Conservation (phyloP, 2,113 vertebrate genomes). For the Cryptotis parvus region DNA sequence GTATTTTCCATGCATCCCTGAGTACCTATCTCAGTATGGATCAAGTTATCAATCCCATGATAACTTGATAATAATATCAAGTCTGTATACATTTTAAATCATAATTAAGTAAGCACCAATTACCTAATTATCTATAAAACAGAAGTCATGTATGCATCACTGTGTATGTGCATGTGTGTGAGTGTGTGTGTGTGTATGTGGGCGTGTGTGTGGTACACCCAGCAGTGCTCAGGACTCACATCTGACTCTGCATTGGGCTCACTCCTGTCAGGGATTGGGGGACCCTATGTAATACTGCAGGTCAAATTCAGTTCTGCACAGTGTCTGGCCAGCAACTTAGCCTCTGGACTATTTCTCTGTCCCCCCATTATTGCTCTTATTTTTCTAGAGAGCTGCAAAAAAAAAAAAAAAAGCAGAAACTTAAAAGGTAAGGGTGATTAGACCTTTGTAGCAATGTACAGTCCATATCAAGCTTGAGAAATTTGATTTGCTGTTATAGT, state of each 20-base stretch:
- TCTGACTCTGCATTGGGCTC: no score
- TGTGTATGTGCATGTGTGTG: constrained; percentile 8
- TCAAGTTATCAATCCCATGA: not conserved
- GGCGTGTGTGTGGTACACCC: no score
- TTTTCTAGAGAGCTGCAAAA: not conserved
- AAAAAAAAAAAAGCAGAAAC: not conserved
- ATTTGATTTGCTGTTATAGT: constrained; percentile 21
- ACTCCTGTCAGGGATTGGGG: no score
- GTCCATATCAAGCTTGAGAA: constrained; percentile 63
- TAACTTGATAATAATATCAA: constrained; percentile 60
- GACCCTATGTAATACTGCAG: no score
- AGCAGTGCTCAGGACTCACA: no score
- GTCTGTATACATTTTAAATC: constrained; percentile 8
- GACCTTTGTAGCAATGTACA: not conserved
- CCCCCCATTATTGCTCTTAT: no score
- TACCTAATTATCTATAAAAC: constrained; percentile 51
- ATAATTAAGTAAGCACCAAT: constrained; percentile 56
- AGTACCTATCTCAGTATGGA: not conserved
- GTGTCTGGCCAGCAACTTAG: no score
- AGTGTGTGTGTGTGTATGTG: no score
- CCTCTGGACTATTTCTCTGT: no score
- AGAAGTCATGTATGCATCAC: constrained; percentile 56
- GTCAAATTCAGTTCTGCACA: no score
- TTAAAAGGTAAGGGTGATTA: constrained; percentile 40
- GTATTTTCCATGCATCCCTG: not conserved